Base-by-base conservation (phyloP, 2,888 invertebrate species). In the Brenthis daphne region DNA sequence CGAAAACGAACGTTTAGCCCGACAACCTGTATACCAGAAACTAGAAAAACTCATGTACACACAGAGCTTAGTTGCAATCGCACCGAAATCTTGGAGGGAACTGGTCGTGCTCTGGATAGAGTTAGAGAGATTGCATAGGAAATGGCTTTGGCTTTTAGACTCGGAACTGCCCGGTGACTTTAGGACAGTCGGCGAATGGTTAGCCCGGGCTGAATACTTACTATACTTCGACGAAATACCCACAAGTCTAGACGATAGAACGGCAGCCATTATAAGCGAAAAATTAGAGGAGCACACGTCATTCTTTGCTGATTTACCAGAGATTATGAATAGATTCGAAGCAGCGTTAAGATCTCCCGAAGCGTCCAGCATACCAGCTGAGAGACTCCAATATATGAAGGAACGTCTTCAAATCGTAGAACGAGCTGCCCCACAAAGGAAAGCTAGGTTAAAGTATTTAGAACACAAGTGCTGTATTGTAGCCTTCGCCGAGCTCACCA, bases 391-490 rank as follows among this genome's bases (percentile, higher is more conserved):
- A 77, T 96, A 96, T 81, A 95, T 99, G 94, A 95, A 95, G 75
- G 94, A 94, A 70, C 94, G 99, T 79, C 93, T 98, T 73, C 95
- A 95, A 74, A 95, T 94, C 33, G 94, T 98, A 71, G 96, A 95
- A 77, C 94, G 95, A 69, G 95, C 95, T 77, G 97, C 98, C 51
- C 95, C 96, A 20, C 96, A 97, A 81, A 94, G 98, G 76, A 95
- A 97, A 82, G 96, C 97, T 68, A 95, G 96, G 84, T 94, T 98
- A 82, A 98, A 98, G 89, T 98, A 97, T 93, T 94, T 98, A 76
- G 98, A 98, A 89, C 98, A 98, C 89, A 98, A 98, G 92, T 98
- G 98, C 89, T 98, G 98, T 89, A 94, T 99, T 79, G 96, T 98
- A 80, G 98, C 98, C 73, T 98, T 98, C 90, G 95, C 99, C 68